Evolutionary conservation across 2,888 invertebrate genomes (phyloP), one percentile per base, ranked within the genome.

Genomic region (Aphodius sticticus): DNA sequence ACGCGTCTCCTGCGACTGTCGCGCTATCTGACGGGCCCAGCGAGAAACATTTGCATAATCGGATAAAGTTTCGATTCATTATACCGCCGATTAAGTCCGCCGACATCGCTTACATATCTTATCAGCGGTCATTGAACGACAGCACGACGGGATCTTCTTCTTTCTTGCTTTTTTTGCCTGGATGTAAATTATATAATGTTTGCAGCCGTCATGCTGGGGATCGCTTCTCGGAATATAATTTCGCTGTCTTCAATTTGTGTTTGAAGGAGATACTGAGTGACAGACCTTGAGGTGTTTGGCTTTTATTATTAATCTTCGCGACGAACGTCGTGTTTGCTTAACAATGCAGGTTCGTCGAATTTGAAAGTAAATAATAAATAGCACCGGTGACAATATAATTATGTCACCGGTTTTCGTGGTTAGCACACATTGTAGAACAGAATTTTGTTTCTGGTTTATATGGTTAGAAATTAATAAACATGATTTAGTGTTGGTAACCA

Each of bases 41-140:
- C 84, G 85, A 84, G 80, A 84, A 84, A 86, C 86, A 89, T 89
- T 89, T 87, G 87, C 88, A 89, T 89, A 89, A 89, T 88, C 88
- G 88, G 88, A 88, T 89, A 86, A 88, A 86, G 86, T 85, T 85
- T 83, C 85, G 85, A 86, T 86, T 88, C 87, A 87, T 88, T 87
- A 87, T 86, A 86, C 85, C 85, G 82, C 83, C 87, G 87, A 87
- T 88, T 87, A 87, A 84, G 85, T 84, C 82, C 84, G 83, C 84
- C 69, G 76, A 76, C 76, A 53, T 53, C 53, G 53, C 53, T 53
- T 53, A 53, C 53, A 53, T 53, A 53, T 53, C 53, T 53, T 53
- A 53, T 53, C 53, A 53, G 53, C 53, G 53, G 53, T 53, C 53
- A 53, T 53, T 53, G 53, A 53, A 53, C 53, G 53, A 53, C 53